phyloP scores from a whole-genome alignment of 2,888 invertebrate species.

The Timandra comae region DNA sequence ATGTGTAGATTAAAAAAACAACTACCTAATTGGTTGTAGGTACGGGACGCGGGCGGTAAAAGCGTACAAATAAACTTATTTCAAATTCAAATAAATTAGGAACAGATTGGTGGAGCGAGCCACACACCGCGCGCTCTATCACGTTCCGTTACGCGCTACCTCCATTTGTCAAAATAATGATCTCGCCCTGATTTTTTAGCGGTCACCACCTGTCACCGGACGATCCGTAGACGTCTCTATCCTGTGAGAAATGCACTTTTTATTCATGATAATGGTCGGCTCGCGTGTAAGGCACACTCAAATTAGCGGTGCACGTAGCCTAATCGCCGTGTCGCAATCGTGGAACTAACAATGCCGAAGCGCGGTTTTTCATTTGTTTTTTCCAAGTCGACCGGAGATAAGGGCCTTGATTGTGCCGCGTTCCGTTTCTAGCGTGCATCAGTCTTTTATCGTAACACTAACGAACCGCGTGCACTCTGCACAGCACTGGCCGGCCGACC shows the following conservation, averaged over 20 bases:
- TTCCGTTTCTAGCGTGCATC: slow-evolving; percentile 43
- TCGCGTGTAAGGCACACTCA: slow-evolving; percentile 50
- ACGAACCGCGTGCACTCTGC: no score
- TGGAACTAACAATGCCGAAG: slow-evolving; percentile 48
- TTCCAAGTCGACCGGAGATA: slow-evolving; percentile 36
- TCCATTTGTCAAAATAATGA: slow-evolving; percentile 71
- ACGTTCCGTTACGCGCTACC: slow-evolving; percentile 36
- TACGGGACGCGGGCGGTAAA: slow-evolving; percentile 29
- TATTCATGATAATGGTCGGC: slow-evolving; percentile 43
- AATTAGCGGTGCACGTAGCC: slow-evolving; percentile 50
- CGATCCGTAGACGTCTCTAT: slow-evolving; percentile 39
- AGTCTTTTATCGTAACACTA: slow-evolving; percentile 33
- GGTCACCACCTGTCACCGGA: slow-evolving; percentile 30
- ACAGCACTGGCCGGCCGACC: no score
- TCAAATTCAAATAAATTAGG: slow-evolving; percentile 41
- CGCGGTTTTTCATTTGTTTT: slow-evolving; percentile 41
- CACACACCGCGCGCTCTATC: slow-evolving; percentile 34
- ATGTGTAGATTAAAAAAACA: slow-evolving; percentile 27
- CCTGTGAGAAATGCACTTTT: slow-evolving; percentile 35
- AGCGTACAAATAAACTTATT: slow-evolving; percentile 35
- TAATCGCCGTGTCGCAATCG: slow-evolving; percentile 57
- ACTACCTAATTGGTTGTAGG: slow-evolving; percentile 33
- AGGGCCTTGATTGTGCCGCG: slow-evolving; percentile 43
- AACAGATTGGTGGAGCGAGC: slow-evolving; percentile 32
- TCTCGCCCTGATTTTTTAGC: slow-evolving; percentile 56